Evolutionary conservation across 2,797 vertebrate genomes (phyloP), one percentile per base, ranked within the genome.

Genomic region (Neopelma chrysocephalum): DNA sequence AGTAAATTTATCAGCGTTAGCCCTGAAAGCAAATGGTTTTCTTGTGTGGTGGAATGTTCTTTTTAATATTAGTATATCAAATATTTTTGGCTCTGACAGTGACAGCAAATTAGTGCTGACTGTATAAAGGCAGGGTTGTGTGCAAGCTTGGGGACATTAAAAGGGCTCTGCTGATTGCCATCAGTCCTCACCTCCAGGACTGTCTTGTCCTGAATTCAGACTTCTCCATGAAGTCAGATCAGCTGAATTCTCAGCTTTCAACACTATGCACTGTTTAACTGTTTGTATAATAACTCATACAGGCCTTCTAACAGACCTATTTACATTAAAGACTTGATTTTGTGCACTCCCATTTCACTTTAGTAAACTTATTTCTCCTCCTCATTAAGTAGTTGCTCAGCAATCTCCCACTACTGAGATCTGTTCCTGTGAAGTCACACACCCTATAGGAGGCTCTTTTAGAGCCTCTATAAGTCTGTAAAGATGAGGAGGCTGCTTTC

Each of bases 1-100:
- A 93, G 86, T n/a, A 90, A 90, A 93, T 89, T 87, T 70, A 86
- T 95, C 83, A 94, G 38, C 2, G 1, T 70, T 43, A 66, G 29
- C 77, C 92, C 91, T 81, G 57, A 94, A 96, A 87, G 29, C 10
- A 89, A 89, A 95, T 29, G 48, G 71, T 60, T 68, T 94, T 91
- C 79, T 72, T 32, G 71, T 92, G 72, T 95, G 76, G 61, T 93
- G 58, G 82, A 90, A 83, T 73, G 79, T 65, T 94, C 81, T 40
- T 91, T 85, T 94, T 64, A 86, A 92, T 95, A 90, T 58, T 87
- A 84, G 70, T 77, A 32, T 90, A 82, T 89, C 60, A 94, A 82
- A 86, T 87, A 86, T 32, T 95, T 92, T 88, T 93, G 53, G 40
- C 82, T 96, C 58, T 89, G 85, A 79, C 48, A 93, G 53, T 86